A percentile compares a stretch with the other conserved stretches of the same genome.
Conservation (phyloP, 2,797 vertebrate species). For the Columba guinea region DNA sequence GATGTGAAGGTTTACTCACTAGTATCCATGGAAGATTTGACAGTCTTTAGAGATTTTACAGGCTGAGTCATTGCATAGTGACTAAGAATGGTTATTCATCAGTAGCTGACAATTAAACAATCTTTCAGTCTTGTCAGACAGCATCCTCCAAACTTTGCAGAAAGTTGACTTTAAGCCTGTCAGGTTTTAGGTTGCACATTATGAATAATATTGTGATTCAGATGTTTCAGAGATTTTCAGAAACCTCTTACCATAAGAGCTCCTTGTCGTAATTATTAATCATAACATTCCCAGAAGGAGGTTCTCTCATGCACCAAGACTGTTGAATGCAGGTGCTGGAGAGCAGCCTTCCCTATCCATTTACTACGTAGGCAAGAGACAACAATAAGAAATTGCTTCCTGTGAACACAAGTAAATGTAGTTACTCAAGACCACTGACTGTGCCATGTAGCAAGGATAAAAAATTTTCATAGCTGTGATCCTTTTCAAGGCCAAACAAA, state of each 20-base stretch:
- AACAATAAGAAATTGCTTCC: not conserved
- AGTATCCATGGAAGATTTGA: not conserved
- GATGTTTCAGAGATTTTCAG: not conserved
- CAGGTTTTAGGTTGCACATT: not conserved
- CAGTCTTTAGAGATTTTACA: slow-evolving; percentile 3
- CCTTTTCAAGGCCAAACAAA: not conserved
- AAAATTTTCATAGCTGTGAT: not conserved
- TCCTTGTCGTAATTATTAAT: not conserved
- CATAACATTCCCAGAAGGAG: slow-evolving; percentile 13
- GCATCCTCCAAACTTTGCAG: not conserved
- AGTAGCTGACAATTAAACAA: slow-evolving; percentile 1
- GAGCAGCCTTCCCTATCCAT: not conserved
- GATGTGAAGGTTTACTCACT: slow-evolving; percentile 32
- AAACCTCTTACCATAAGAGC: not conserved
- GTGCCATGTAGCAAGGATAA: not conserved
- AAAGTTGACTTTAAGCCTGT: slow-evolving; percentile 7
- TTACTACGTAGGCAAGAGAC: not conserved
- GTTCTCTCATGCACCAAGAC: not conserved
- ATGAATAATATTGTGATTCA: slow-evolving; percentile 53
- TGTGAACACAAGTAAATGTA: not conserved
- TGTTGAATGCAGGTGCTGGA: not conserved
- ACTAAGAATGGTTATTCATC: slow-evolving; percentile 43
- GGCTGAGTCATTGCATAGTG: slow-evolving; percentile 46
- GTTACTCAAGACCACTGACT: not conserved
- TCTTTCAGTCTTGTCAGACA: slow-evolving; percentile 13